These are phyloP conservation scores for Pomatostomus ruficeps DNA, from an alignment of 2,113 vertebrate genomes.

Conservation along the genomic window DNA sequence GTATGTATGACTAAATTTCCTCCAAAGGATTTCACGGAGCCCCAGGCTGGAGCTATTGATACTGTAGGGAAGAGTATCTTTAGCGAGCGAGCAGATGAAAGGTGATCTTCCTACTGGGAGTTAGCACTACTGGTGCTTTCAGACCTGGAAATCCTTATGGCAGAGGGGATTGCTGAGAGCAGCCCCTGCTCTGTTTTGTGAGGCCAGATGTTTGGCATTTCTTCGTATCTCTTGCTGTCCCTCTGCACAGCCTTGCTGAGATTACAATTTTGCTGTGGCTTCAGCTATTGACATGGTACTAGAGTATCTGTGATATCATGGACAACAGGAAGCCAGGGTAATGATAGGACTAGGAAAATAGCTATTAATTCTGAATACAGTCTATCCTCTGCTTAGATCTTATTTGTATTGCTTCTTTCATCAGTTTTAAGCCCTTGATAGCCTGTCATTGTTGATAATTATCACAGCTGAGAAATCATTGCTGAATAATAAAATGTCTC, in stretches of 20 bases:
- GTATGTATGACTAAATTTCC: neutral
- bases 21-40: neutral
- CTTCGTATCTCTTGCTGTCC: neutral
- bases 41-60: neutral
- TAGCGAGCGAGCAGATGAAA: neutral
- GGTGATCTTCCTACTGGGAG: neutral
- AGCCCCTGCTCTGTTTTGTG: neutral
- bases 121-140: neutral
- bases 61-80: neutral
- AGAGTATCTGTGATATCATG: neutral
- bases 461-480: neutral
- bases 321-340: neutral
- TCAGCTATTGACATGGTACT: neutral
- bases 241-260: neutral
- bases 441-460: conserved; percentile 12
- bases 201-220: neutral
- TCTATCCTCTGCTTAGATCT: neutral
- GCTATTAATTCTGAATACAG: neutral
- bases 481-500: neutral
- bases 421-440: neutral
- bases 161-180: neutral
- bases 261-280: neutral
- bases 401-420: neutral
- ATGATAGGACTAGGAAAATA: neutral
- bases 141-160: neutral